These are phyloP conservation scores for Apostichopus leukothele DNA, from an alignment of 53 echinoderm and acorn worm genomes.

Conservation along the genomic window DNA sequence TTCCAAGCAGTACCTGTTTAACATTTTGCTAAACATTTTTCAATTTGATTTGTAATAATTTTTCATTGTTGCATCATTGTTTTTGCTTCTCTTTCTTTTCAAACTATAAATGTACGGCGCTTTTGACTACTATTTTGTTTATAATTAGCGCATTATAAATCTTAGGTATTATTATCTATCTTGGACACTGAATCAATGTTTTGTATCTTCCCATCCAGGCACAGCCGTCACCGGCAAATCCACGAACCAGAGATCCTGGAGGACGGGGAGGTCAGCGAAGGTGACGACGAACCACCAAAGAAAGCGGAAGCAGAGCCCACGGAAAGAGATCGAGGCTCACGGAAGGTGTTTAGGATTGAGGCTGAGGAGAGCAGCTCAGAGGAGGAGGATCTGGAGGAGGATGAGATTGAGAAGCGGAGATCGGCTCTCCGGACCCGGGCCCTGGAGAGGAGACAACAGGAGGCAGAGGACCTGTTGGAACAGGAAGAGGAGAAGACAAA, in stretches of 20 bases:
- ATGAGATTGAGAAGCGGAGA: constrained; percentile 82
- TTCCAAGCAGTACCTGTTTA: too few relatives aligned
- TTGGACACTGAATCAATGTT: not conserved
- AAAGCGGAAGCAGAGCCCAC: constrained; percentile 25
- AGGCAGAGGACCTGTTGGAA: constrained; percentile 55
- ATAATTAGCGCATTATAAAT: too few relatives aligned
- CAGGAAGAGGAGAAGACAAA: constrained; percentile 76
- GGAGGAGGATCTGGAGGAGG: constrained; percentile 91
- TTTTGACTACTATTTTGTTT: too few relatives aligned
- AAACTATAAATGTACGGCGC: too few relatives aligned
- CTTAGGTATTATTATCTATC: too few relatives aligned
- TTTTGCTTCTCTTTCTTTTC: too few relatives aligned
- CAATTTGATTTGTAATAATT: too few relatives aligned
- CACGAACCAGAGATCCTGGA: constrained; percentile 81
- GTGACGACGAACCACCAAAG: constrained; percentile 4
- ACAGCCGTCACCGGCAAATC: constrained; percentile 73
- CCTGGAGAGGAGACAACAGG: constrained; percentile 52
- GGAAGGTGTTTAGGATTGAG: constrained; percentile 75
- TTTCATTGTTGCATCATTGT: too few relatives aligned
- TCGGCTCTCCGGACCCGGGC: constrained; percentile 68
- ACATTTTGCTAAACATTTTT: too few relatives aligned
- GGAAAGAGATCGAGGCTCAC: constrained; percentile 20
- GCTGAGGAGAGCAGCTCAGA: constrained; percentile 88
- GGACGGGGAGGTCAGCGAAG: constrained; percentile 60
- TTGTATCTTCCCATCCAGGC: constrained; percentile 33